Evolutionary conservation across 2,888 invertebrate species (phyloP).

Genomic region (Drosophila mulleri): DNA sequence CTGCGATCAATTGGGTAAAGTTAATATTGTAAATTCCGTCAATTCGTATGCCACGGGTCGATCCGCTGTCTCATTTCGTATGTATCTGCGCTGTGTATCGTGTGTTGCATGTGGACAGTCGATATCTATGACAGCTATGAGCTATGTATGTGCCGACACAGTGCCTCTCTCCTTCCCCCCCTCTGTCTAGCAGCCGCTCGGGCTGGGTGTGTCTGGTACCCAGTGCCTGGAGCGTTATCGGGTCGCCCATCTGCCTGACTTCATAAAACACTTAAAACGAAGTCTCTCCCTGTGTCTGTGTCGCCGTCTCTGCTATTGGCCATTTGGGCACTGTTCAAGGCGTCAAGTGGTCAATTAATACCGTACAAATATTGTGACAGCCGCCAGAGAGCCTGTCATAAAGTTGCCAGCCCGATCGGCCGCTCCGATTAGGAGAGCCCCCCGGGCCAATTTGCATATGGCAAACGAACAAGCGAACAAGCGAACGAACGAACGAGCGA

Average conservation of each 20-base stretch:
- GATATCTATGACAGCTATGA: constrained; percentile 67
- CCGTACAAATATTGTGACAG: constrained; percentile 78
- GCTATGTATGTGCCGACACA: constrained; percentile 52
- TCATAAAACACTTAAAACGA: constrained; percentile 76
- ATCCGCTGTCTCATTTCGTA: constrained; percentile 31
- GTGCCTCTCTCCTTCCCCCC: neutral
- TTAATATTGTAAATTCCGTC: constrained; percentile 8
- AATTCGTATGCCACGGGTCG: neutral
- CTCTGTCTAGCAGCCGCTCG: neutral
- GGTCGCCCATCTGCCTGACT: constrained; percentile 68
- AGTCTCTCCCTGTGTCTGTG: constrained; percentile 17
- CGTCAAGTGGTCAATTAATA: constrained; percentile 79
- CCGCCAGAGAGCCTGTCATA: constrained; percentile 69
- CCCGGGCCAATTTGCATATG: constrained; percentile 52
- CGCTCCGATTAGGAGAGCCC: constrained; percentile 39
- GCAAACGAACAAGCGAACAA: neutral
- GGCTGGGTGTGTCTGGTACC: constrained; percentile 14
- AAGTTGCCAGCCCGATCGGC: constrained; percentile 43
- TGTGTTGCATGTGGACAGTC: constrained; percentile 53
- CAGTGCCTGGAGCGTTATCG: constrained; percentile 64
- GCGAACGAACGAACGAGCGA: neutral
- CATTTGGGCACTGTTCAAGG: constrained; percentile 47
- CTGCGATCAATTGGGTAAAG: constrained; percentile 19
- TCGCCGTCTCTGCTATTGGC: constrained; percentile 7
- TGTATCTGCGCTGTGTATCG: constrained; percentile 51